Evolutionary conservation across 2,113 vertebrate species (phyloP).

Genomic region (Entosphenus tridentatus): DNA sequence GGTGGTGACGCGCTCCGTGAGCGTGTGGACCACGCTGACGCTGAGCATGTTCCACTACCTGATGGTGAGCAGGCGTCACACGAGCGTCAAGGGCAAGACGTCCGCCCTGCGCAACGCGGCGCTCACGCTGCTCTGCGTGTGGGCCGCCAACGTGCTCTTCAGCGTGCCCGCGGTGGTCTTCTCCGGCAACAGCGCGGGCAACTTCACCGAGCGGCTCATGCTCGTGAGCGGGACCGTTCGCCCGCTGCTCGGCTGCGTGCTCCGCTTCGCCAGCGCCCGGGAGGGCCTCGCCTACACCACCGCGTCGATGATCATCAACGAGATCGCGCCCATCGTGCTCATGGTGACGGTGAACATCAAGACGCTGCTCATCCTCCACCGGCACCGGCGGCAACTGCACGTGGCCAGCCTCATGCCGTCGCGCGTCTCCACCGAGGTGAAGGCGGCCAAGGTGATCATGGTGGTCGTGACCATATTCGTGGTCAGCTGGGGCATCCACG

Average conservation of each 20-base stretch:
- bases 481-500: constrained; percentile 30
- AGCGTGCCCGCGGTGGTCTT: constrained; percentile 23
- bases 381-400: constrained; percentile 25
- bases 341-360: constrained; percentile 29
- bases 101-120: constrained; percentile 16
- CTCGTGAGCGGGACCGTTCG: constrained; percentile 36
- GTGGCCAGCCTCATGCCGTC: constrained; percentile 13
- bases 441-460: constrained; percentile 32
- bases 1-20: constrained; percentile 37
- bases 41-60: constrained; percentile 32
- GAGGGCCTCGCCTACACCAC: constrained; percentile 26
- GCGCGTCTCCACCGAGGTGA: constrained; percentile 22
- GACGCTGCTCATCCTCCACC: constrained; percentile 23
- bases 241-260: constrained; percentile 33
- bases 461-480: constrained; percentile 27
- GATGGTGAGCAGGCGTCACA: constrained; percentile 16
- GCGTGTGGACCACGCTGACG: constrained; percentile 30
- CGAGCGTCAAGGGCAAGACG: constrained; percentile 12
- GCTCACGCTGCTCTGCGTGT: constrained; percentile 19
- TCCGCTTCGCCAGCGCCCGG: constrained; percentile 24
- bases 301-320: constrained; percentile 26
- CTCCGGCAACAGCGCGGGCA: constrained; percentile 17
- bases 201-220: constrained; percentile 30
- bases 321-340: constrained; percentile 25
- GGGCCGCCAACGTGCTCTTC: constrained; percentile 26